Percentiles rank a stretch among this genome's conserved stretches.
Conservation (phyloP, 2,888 invertebrate genomes). For the Ditylenchus weischeri region DNA sequence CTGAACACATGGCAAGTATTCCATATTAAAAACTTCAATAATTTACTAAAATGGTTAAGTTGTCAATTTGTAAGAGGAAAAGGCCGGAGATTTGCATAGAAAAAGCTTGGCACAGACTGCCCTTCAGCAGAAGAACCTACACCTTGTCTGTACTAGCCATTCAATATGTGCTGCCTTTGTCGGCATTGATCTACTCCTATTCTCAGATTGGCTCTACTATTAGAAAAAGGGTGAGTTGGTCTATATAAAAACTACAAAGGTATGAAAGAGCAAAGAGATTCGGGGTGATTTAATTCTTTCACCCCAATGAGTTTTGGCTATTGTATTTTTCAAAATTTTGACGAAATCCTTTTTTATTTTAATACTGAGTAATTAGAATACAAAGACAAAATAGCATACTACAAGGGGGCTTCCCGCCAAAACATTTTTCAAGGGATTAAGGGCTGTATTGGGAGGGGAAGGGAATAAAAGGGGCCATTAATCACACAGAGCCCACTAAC, state of each 20-base stretch:
- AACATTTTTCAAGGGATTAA: too few species aligned
- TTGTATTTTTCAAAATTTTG: too few species aligned
- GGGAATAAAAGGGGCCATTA: too few species aligned
- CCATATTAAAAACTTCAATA: not conserved
- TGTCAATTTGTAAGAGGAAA: constrained; percentile 33
- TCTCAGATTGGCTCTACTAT: constrained; percentile 56
- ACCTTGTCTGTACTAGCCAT: constrained; percentile 48
- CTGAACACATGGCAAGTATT: constrained; percentile 17
- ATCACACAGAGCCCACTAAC: too few species aligned
- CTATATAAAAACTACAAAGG: not conserved
- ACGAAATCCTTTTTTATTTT: too few species aligned
- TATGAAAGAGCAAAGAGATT: too few species aligned
- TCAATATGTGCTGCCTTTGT: constrained; percentile 45
- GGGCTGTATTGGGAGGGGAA: too few species aligned
- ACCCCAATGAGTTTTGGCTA: too few species aligned
- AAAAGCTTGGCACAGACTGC: constrained; percentile 44
- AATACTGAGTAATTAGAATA: too few species aligned
- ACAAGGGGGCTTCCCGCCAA: too few species aligned
- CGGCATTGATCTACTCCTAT: constrained; percentile 50
- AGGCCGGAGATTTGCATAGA: constrained; percentile 46
- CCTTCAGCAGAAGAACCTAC: constrained; percentile 46
- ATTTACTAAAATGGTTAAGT: constrained; percentile 28
- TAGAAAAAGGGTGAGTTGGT: constrained; percentile 37
- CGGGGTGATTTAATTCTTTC: too few species aligned
- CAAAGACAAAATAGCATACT: too few species aligned